Evolutionary conservation across 2,888 invertebrate genomes (phyloP).

Genomic region (Thera britannica): DNA sequence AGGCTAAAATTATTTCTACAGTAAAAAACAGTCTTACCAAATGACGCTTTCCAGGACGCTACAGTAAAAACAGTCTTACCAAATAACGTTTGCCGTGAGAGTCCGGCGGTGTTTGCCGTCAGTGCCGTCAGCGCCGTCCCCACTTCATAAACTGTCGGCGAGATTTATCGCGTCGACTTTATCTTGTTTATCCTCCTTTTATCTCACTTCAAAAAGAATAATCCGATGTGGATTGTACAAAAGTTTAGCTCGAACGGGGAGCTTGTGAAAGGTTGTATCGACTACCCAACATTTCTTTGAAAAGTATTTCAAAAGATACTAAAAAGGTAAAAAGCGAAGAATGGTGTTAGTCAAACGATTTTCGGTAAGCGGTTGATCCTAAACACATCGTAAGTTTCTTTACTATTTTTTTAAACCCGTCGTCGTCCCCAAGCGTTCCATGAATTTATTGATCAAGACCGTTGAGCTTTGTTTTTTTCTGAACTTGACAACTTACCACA

Average conservation of each 20-base stretch:
- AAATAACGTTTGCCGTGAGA: neutral
- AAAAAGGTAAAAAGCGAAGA: slow-evolving; percentile 1
- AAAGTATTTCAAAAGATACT: slow-evolving; percentile 1
- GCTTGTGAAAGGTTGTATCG: slow-evolving; percentile 6
- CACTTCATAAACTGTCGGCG: slow-evolving; percentile 17
- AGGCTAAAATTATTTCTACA: no score
- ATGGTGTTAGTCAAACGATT: slow-evolving; percentile 2
- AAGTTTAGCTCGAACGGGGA: slow-evolving; percentile 3
- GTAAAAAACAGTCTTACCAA: no score
- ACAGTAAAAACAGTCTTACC: no score
- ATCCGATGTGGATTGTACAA: slow-evolving; percentile 8
- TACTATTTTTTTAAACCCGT: neutral
- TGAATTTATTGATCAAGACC: no score
- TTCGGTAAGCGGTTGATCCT: neutral
- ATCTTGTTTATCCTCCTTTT: slow-evolving; percentile 17
- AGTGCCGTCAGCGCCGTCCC: neutral
- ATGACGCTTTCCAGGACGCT: no score
- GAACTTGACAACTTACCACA: no score
- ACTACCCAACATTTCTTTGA: slow-evolving; percentile 2
- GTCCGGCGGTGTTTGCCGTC: neutral
- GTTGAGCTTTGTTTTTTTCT: no score
- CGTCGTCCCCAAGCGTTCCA: no score
- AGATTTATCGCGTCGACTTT: slow-evolving; percentile 13
- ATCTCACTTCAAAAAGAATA: slow-evolving; percentile 21
- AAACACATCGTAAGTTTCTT: neutral